Percentiles rank a stretch among this genome's conserved stretches.
These are phyloP conservation scores for Rhagium mordax DNA, from an alignment of 2,888 invertebrate genomes.

Conservation along the genomic window DNA sequence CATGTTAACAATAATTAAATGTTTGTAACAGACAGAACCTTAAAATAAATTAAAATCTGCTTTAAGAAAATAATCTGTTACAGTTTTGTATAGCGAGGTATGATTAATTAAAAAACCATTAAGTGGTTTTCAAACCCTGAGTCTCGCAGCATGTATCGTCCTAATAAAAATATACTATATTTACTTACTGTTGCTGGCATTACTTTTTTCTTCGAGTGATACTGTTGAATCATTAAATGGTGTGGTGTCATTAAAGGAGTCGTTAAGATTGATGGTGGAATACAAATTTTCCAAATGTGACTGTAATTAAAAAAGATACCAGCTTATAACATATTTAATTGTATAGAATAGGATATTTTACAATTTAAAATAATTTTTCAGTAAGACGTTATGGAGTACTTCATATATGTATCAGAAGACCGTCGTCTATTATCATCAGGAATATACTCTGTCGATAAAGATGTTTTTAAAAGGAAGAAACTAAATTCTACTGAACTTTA, in stretches of 20 bases:
- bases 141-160: conserved; percentile 13
- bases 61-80: conserved; percentile 27
- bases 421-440: conserved; percentile 61
- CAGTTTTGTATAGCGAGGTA: conserved; percentile 33
- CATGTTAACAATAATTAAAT: background rate
- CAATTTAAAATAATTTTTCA: conserved; percentile 33
- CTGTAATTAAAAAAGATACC: conserved; percentile 50
- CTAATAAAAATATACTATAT: background rate
- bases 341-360: background rate
- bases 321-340: background rate
- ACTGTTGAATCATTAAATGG: conserved; percentile 42
- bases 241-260: conserved; percentile 39
- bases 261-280: conserved; percentile 50
- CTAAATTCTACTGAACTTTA: too few relatives aligned
- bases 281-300: conserved; percentile 52
- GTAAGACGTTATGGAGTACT: conserved; percentile 49
- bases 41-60: conserved; percentile 20
- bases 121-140: conserved; percentile 37
- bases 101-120: conserved; percentile 40
- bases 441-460: background rate
- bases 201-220: conserved; percentile 35
- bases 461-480: background rate
- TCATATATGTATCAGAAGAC: conserved; percentile 63
- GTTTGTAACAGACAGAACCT: conserved; percentile 24
- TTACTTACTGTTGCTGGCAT: conserved; percentile 35